Evolutionary conservation across 92 coral and sea anemone species (phyloP), one percentile per base, ranked within the genome.

Genomic region (Epizoanthus illoricatus): DNA sequence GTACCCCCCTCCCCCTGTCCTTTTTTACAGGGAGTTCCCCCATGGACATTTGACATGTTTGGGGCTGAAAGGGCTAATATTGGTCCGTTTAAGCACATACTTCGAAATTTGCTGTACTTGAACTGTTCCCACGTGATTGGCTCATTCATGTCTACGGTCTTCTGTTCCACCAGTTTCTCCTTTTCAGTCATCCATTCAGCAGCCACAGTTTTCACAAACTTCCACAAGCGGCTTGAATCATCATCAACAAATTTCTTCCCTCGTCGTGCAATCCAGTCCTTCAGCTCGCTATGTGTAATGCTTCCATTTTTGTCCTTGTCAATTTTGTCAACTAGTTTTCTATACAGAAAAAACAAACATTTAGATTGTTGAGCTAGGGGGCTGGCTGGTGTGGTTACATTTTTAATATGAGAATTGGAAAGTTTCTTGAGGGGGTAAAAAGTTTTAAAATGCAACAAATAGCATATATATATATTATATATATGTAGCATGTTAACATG

Each of bases 221-320:
- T 73, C 98, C 98, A 97, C 69, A 84, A 75, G 7, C 89, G 83
- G 33, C 61, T 81, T 7, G 83, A 90, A 57, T 84, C 90, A 18
- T 97, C 98, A 39, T 84, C 71, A 16, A 86, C 15, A 81, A 87
- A 75, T 42, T 93, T 85, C 43, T 71, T 75, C n/a, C 87, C 82
- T 5, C 94, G 85, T 17, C 72, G 89, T 24, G 84, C 65, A 33
- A 97, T 91, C 99, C 99, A 97, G 0, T 74, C 91, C 60, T 58
- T 66, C 59, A 97, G 82, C 73, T 97, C 99, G 21, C 86, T 65
- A 16, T 24, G 54, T 0, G 97, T 82, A 0, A 97, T 33, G 19
- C 85, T 91, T 5, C 92, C 98, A 81, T 97, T 94, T n/a, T 71
- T 87, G 85, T 93, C 88, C 78, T 97, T 94, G 80, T 97, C 98